Percentiles rank a stretch among this genome's conserved stretches.
phyloP scores from a whole-genome alignment of 2,113 vertebrate genomes.

The Lanius ludovicianus region DNA sequence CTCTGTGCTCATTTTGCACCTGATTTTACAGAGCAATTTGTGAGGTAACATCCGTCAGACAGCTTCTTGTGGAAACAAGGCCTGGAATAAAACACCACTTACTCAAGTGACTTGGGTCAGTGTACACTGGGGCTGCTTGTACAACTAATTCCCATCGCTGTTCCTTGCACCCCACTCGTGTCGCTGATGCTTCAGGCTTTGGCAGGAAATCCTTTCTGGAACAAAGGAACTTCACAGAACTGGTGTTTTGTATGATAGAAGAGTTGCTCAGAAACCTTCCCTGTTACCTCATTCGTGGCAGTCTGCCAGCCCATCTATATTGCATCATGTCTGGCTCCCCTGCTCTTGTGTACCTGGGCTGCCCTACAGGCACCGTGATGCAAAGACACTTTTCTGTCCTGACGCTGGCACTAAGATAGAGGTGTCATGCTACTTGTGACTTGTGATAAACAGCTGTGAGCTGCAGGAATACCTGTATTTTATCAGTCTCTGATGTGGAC shows the following conservation, averaged over 20 bases:
- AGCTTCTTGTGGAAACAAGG: constrained; percentile 14
- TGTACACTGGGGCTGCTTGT: neutral
- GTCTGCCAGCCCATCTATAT: neutral
- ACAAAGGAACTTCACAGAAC: neutral
- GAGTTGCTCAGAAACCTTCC: neutral
- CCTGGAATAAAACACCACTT: constrained; percentile 7
- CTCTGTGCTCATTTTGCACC: neutral
- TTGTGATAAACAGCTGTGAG: neutral
- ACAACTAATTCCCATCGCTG: neutral
- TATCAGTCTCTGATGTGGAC: neutral
- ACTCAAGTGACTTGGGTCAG: constrained; percentile 15
- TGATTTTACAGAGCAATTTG: neutral
- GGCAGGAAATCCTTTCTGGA: neutral
- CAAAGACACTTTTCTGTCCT: neutral
- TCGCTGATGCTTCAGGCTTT: neutral
- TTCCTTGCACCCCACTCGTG: neutral
- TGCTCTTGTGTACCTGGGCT: neutral
- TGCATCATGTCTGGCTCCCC: neutral
- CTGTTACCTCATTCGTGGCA: neutral
- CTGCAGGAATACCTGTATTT: neutral
- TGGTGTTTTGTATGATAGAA: neutral
- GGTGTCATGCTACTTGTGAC: neutral
- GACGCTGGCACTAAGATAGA: neutral
- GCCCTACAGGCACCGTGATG: neutral
- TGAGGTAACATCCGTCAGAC: constrained; percentile 28